Conservation (phyloP, 35 echinoderm and acorn worm genomes). For the Ptychodera flava region DNA sequence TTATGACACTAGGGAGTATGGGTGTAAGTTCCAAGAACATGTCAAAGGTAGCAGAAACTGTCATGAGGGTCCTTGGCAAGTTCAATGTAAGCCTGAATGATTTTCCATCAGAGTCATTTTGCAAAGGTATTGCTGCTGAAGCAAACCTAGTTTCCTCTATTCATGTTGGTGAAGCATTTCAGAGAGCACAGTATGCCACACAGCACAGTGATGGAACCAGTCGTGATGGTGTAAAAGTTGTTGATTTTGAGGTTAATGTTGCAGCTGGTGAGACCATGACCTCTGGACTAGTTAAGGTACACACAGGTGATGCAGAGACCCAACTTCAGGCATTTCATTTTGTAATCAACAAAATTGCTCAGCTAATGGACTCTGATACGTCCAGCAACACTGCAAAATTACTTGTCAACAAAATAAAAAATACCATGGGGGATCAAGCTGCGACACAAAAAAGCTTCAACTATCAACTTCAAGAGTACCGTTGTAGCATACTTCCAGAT, state of each 20-base stretch:
- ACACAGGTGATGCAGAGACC: slow-evolving; percentile 13
- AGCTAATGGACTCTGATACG: neutral
- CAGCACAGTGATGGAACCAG: slow-evolving; percentile 27
- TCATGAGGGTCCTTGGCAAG: no score
- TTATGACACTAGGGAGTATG: no score
- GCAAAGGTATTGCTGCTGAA: no score
- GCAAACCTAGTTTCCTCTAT: no score
- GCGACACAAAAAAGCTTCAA: no score
- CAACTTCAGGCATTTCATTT: slow-evolving; percentile 21
- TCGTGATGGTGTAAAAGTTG: slow-evolving; percentile 21
- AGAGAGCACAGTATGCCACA: slow-evolving; percentile 4
- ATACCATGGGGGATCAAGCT: slow-evolving; percentile 33
- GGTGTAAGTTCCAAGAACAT: no score
- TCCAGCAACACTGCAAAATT: neutral
- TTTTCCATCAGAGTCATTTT: no score
- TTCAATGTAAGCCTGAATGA: no score
- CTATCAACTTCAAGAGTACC: slow-evolving; percentile 11
- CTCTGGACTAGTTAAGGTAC: neutral
- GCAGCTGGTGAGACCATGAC: neutral
- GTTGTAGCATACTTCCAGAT: slow-evolving; percentile 14
- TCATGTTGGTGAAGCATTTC: no score
- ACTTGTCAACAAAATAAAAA: neutral
- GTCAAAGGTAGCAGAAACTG: no score
- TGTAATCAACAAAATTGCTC: slow-evolving; percentile 14
- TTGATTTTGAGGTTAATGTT: neutral